These are phyloP conservation scores for Micronisus gabar DNA, from an alignment of 2,113 vertebrate species.

Conservation along the genomic window DNA sequence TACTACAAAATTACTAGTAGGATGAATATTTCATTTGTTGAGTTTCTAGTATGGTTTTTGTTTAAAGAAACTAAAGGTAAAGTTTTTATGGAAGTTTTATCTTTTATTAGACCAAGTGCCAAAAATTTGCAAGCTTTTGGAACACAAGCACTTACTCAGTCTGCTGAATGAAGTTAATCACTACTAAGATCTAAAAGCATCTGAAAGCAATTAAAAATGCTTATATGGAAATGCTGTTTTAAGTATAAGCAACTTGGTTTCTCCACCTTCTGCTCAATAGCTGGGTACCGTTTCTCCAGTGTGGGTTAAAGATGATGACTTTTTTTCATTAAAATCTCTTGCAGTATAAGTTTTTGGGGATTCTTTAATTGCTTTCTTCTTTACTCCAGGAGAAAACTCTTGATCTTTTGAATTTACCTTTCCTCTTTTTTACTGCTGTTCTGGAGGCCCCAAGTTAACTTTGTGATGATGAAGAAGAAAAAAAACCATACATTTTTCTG, in stretches of 20 bases:
- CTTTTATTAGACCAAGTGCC: background rate
- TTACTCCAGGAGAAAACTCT: background rate
- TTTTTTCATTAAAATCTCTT: background rate
- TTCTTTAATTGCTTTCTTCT: background rate
- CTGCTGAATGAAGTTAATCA: background rate
- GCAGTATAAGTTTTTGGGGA: background rate
- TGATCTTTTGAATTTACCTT: background rate
- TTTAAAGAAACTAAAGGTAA: background rate
- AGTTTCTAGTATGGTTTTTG: background rate
- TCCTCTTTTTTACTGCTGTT: background rate
- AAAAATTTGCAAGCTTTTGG: background rate
- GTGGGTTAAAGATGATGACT: background rate
- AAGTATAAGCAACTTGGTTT: background rate
- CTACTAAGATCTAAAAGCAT: background rate
- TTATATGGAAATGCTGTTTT: background rate
- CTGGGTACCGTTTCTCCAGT: background rate
- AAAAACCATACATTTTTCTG: background rate
- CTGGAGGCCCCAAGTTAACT: background rate
- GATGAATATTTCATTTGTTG: background rate
- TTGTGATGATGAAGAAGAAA: background rate
- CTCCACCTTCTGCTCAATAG: background rate
- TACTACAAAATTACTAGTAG: background rate
- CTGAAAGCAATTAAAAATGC: slow-evolving; percentile 29
- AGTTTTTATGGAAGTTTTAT: background rate
- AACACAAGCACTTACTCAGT: background rate